These are phyloP conservation scores for Drosophila ambigua DNA, from an alignment of 1,140 invertebrate species.

Conservation along the genomic window DNA sequence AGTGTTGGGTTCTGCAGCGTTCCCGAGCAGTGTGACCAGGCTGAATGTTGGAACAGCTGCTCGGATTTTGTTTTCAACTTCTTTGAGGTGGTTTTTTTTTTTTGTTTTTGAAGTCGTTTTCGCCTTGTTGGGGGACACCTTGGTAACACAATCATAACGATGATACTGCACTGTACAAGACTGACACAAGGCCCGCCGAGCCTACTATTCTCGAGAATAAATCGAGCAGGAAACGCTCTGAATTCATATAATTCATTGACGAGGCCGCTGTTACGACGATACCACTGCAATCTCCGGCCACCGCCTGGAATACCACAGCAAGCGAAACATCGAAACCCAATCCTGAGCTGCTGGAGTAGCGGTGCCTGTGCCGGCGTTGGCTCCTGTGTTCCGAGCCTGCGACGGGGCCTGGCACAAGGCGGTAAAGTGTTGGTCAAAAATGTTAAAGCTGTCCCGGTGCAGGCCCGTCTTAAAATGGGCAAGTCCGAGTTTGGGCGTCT, in stretches of 20 bases:
- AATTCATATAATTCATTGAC: slow-evolving; percentile 26
- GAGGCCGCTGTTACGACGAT: slow-evolving; percentile 14
- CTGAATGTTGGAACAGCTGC: too few relatives aligned
- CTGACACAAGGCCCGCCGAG: slow-evolving; percentile 51
- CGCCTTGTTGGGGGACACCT: too few relatives aligned
- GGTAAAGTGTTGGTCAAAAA: slow-evolving; percentile 18
- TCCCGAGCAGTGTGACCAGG: too few relatives aligned
- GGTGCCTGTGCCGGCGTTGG: too few relatives aligned
- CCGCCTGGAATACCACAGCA: too few relatives aligned
- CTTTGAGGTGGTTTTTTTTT: too few relatives aligned
- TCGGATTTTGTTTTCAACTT: too few relatives aligned
- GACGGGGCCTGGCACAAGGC: slow-evolving; percentile 26
- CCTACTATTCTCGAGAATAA: slow-evolving; percentile 48
- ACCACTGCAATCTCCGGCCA: background rate
- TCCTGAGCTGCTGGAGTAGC: too few relatives aligned
- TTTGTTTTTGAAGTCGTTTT: too few relatives aligned
- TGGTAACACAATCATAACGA: slow-evolving; percentile 37
- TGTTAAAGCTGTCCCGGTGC: slow-evolving; percentile 11
- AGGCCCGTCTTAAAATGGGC: slow-evolving; percentile 74
- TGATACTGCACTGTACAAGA: slow-evolving; percentile 64
- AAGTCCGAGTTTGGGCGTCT: slow-evolving; percentile 87
- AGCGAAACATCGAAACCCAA: too few relatives aligned
- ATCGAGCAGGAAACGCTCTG: slow-evolving; percentile 7
- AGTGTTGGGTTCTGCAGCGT: too few relatives aligned
- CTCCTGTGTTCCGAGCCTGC: slow-evolving; percentile 1